These are phyloP conservation scores for Leptosomus discolor DNA, from an alignment of 2,113 vertebrate genomes.

Conservation along the genomic window DNA sequence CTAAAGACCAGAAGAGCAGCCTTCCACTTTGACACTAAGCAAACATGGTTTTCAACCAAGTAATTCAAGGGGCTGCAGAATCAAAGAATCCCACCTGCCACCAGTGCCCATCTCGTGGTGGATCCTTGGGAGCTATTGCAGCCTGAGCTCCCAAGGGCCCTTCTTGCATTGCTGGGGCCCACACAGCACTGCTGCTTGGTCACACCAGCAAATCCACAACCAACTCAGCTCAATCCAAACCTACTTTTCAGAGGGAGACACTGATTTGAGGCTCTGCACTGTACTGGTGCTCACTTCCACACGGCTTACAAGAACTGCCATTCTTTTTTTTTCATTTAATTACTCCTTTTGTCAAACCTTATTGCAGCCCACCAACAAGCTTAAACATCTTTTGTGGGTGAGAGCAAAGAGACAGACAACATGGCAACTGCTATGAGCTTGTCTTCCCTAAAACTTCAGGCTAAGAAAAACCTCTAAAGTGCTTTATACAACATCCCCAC, in stretches of 20 bases:
- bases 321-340: not conserved
- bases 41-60: not conserved
- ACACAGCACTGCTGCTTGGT: not conserved
- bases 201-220: not conserved
- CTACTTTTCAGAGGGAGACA: not conserved
- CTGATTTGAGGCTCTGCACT: not conserved
- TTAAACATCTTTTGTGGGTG: not conserved
- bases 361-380: not conserved
- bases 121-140: not conserved
- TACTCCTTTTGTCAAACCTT: not conserved
- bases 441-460: not conserved
- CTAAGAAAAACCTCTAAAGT: not conserved
- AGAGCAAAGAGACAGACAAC: not conserved
- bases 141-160: not conserved
- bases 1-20: not conserved
- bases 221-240: not conserved
- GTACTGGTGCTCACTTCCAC: not conserved
- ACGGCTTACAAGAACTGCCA: not conserved
- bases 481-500: not conserved
- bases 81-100: not conserved
- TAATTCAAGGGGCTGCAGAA: not conserved
- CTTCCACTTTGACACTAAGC: not conserved
- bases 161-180: not conserved
- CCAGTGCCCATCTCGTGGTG: not conserved
- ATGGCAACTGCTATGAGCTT: not conserved